Evolutionary conservation across 1,140 invertebrate genomes (phyloP), one percentile per base, ranked within the genome.

Genomic region (Coenobita brevimanus): DNA sequence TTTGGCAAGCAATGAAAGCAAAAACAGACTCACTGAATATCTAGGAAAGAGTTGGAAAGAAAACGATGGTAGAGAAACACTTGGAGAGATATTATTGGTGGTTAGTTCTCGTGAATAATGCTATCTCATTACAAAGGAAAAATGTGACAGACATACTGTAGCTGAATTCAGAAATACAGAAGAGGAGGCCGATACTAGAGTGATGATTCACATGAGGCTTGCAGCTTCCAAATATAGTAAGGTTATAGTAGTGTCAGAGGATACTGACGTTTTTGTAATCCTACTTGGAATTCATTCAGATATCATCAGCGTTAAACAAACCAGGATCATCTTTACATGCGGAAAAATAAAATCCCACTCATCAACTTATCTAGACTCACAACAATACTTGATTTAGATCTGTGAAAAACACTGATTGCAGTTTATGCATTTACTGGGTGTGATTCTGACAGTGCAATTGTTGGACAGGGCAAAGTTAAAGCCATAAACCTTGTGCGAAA

Each of bases 221-320:
- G 62, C 62, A 67, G 62, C 62, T 67, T 67, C 62, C 62, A 67
- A 33, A 67, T 67, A 67, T n/a, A 67, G 62, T 67, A 67, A 8
- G 62, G 62, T 67, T 67, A 33, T 67, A 67, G 62, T 67, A 67
- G 62, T 67, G 62, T 67, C 62, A 67, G n/a, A 67, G 62, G 62
- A 67, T 67, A 67, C 62, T 8, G n/a, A 67, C 6, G 62, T 67
- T 24, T 67, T 67, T 67, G 30, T 67, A 67, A 67, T 24, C 62
- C 62, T 67, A 8, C 30, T 67, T 67, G 62, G 62, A 33, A 4
- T 67, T 33, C n/a, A 67, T 67, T 24, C 62, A 67, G 62, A 67
- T 67, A 33, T 67, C 62, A 67, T n/a, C n/a, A n/a, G 62, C 21
- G 62, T n/a, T 33, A 67, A 67, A 67, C 62, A 10, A 24, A 67